Evolutionary conservation across 2,797 vertebrate species (phyloP).

Genomic region (Anniella stebbinsi): DNA sequence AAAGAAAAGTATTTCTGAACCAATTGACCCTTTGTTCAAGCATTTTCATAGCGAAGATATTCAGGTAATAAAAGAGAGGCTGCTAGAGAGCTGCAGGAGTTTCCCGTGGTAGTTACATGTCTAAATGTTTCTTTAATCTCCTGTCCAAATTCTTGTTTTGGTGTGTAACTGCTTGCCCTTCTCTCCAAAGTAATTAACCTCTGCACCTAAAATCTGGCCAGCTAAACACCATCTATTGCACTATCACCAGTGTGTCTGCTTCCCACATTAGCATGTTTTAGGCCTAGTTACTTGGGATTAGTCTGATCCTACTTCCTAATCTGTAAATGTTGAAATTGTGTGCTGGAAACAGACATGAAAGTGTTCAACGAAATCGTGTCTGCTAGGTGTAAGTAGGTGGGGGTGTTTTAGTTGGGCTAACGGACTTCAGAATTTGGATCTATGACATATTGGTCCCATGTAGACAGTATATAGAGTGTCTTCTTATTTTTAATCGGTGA

Average conservation of each 20-base stretch:
- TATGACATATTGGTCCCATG: neutral
- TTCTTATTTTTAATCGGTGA: neutral
- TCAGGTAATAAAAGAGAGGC: slow-evolving; percentile 83
- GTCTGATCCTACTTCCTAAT: neutral
- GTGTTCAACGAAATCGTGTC: neutral
- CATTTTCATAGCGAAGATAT: slow-evolving; percentile 93
- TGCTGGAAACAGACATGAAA: neutral
- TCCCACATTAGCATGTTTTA: neutral
- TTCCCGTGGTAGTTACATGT: neutral
- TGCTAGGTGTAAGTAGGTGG: neutral
- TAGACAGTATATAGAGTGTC: no score
- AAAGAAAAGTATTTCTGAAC: slow-evolving; percentile 90
- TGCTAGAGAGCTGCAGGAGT: neutral
- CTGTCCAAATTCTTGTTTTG: neutral
- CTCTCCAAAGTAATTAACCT: neutral
- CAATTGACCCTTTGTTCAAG: slow-evolving; percentile 91
- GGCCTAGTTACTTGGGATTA: neutral
- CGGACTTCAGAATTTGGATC: neutral
- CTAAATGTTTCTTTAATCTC: neutral
- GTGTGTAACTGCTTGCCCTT: neutral
- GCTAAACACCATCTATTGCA: neutral
- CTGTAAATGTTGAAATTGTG: neutral
- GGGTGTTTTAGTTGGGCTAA: neutral
- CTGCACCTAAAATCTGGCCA: neutral
- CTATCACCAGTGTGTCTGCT: neutral